Evolutionary conservation across 2,888 invertebrate species (phyloP).

Genomic region (Apoda limacodes): DNA sequence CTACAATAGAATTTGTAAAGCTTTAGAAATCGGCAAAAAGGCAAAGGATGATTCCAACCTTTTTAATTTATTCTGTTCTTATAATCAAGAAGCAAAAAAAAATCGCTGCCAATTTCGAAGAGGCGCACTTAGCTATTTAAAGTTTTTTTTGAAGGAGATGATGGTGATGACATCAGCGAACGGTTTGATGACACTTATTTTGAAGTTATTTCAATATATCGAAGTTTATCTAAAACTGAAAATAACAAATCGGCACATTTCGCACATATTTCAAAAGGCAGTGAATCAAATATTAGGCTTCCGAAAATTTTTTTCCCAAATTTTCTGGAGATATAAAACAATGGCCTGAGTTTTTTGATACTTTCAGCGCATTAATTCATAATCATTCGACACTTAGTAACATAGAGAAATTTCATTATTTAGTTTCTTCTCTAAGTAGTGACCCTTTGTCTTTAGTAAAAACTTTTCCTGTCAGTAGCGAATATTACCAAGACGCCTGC

Average conservation of each 20-base stretch:
- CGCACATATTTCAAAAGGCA: too few species aligned
- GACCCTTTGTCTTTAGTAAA: conserved; percentile 3
- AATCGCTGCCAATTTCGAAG: conserved; percentile 6
- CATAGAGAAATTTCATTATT: conserved; percentile 9
- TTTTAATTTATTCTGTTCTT: conserved; percentile 7
- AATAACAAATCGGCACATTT: too few species aligned
- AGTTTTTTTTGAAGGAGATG: conserved; percentile 1
- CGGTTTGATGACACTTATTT: conserved; percentile 7
- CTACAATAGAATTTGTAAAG: conserved; percentile 6
- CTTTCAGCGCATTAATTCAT: too few species aligned
- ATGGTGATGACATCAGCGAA: not conserved
- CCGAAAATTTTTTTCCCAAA: conserved; percentile 9
- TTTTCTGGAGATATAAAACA: conserved; percentile 9
- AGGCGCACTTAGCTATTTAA: conserved; percentile 7
- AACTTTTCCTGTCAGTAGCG: not conserved
- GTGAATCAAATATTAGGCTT: conserved; percentile 1
- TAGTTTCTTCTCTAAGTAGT: conserved; percentile 5
- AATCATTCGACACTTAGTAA: conserved; percentile 6
- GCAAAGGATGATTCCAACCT: not conserved
- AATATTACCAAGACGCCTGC: not conserved
- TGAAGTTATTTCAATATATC: conserved; percentile 5
- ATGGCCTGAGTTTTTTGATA: conserved; percentile 9
- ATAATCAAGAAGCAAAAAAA: conserved; percentile 7
- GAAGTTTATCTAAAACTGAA: too few species aligned
- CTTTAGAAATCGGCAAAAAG: conserved; percentile 8